Base-by-base conservation (phyloP, 1,140 invertebrate genomes). In the Helicoverpa zea region DNA sequence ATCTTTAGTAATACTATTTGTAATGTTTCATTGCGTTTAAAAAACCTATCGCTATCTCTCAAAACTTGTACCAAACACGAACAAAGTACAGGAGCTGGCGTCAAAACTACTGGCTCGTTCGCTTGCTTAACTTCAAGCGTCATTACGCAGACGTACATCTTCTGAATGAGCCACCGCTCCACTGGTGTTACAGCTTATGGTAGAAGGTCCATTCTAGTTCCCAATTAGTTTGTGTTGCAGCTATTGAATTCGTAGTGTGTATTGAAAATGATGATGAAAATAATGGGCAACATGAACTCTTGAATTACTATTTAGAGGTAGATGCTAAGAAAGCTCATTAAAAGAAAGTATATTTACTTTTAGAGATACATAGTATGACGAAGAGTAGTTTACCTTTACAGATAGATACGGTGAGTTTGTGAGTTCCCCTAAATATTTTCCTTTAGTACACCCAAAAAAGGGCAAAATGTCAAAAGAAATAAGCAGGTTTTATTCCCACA, bases 71-170 rank as follows among this genome's bases (percentile, higher is more conserved):
- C 81, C 73, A 80, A 43, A 61, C 30, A 16, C 58, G 47, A 35
- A 63, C 43, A 58, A 64, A 78, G 68, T 64, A 75, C 78, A 59
- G 54, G 52, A 79, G 63, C 78, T 77, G 52, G 68, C 78, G 80
- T 80, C 80, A 84, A 84, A 86, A 83, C 80, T 79, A 80, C 74
- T 68, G 51, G 52, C 61, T 81, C 74, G 14, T 49, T 14, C 47
- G 72, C 79, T 83, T 82, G 83, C 75, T 85, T 81, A 81, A 85
- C 82, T 87, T 87, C 83, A 87, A 84, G 86, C 82, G 47, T 85
- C 86, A 85, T 87, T 87, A 80, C 77, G n/a, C 74, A 56, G 51
- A 68, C 78, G 70, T 85, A 81, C 78, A 81, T 82, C 85, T 83
- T 61, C 61, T 10, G 73, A 79, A 79, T 79, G 64, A 79, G 52